phyloP scores from a whole-genome alignment of 2,797 vertebrate species.

The Poecile montanus region DNA sequence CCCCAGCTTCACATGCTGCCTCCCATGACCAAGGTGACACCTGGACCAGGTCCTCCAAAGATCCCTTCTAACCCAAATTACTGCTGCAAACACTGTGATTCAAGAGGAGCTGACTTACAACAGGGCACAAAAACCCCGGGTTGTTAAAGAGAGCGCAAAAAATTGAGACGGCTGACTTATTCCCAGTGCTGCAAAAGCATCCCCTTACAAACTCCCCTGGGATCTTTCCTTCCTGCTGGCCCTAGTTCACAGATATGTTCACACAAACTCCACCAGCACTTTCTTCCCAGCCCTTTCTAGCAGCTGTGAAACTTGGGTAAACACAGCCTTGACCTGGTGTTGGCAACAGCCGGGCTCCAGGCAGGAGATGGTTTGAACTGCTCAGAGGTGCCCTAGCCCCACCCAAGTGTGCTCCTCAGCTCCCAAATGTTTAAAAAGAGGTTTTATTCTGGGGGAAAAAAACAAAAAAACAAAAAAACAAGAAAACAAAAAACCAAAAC shows the following conservation, averaged over 20 bases:
- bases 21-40: background rate
- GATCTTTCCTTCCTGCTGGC: background rate
- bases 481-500: too few relatives aligned
- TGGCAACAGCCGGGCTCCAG: background rate
- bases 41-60: background rate
- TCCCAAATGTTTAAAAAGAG: background rate
- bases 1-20: background rate
- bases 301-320: background rate
- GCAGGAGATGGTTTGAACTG: background rate
- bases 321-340: background rate
- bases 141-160: background rate
- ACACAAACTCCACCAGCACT: background rate
- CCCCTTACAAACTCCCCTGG: background rate
- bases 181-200: background rate
- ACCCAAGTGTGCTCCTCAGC: background rate
- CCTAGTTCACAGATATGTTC: background rate
- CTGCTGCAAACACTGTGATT: background rate
- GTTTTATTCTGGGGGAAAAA: background rate
- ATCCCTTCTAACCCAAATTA: background rate
- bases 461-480: too few relatives aligned
- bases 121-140: background rate
- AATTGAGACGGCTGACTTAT: background rate
- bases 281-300: background rate
- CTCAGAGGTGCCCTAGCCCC: background rate
- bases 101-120: background rate